Evolutionary conservation across 2,888 invertebrate species (phyloP), one percentile per base, ranked within the genome.

Genomic region (Leucoma salicis): DNA sequence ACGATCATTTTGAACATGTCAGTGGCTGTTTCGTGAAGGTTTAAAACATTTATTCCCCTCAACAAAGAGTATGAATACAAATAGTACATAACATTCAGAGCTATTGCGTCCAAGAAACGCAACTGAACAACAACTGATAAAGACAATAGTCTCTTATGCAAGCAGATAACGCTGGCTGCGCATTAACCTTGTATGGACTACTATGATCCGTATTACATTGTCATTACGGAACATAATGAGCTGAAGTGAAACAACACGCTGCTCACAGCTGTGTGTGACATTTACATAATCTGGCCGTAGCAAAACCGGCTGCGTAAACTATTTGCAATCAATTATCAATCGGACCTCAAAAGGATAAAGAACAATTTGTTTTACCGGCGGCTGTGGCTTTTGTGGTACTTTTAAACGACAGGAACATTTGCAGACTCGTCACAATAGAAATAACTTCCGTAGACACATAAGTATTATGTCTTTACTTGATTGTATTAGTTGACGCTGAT

Each of bases 61-160:
- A n/a, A n/a, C n/a, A n/a, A n/a, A n/a, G n/a, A n/a, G n/a, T n/a
- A 21, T 21, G 5, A 21, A 21, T 21, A 21, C 21, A 44, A 40
- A 31, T 46, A 53, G 39, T 42, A 39, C n/a, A 15, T 34, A 12
- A 42, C 31, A 57, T 63, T 63, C 63, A 56, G 42, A 53, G 60
- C 53, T 64, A 62, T 73, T 73, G 69, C 74, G 69, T 72, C 69
- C 70, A 55, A 63, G 63, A 66, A 66, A 66, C 60, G 62, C 49
- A 49, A 38, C 40, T 51, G 53, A 59, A 68, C 63, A 63, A 62
- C 69, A 66, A 69, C 74, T 76, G 79, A 82, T 79, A 81, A 77
- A 74, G 71, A 79, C 79, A 78, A 80, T 76, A 66, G 74, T 70
- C 74, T 72, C 79, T 85, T 85, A 83, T 82, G 83, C 82, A 86